Base-by-base conservation (phyloP, 2,113 vertebrate genomes). In the Gallinago jamesoni region DNA sequence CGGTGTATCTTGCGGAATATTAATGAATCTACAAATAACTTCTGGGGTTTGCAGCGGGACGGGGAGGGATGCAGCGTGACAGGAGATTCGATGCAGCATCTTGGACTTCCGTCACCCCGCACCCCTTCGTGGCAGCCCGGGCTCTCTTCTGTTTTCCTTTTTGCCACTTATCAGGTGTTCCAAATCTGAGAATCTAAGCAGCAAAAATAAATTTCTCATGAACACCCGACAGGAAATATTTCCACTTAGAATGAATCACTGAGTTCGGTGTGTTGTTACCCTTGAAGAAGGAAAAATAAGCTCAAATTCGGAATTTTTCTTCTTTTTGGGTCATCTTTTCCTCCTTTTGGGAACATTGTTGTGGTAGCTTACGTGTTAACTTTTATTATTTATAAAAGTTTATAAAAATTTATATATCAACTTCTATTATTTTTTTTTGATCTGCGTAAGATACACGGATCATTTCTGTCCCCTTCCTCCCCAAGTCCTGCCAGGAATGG, bases 21-120 rank as follows among this genome's bases (percentile, higher is more conserved):
- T 90, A 75, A 90, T 88, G 55, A 69, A 66, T 59, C 56, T 62
- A 70, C 88, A 96, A 95, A 79, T 84, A 91, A 39, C 78, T 43
- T 14, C 9, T 45, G 47, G 79, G 84, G 43, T 89, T 89, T 89
- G 69, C 77, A 57, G 66, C 31, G 31, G 45, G 50, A 28, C 85
- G 74, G 41, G 3, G 0, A 25, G 4, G 66, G 84, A 78, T 74
- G 78, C 47, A 47, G 4, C 33, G 53, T 66, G 70, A n/a, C 56
- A 20, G 53, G 69, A 69, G 78, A 79, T 68, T 72, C 1, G 0
- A 4, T 73, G 74, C 74, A 78, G 22, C 17, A 6, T 73, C 66
- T 89, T 3, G 2, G 57, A 6, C 30, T 63, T 86, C 10, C 8
- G 3, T 68, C 12, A 3, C 47, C 76, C 66, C 57, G 28, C 11